phyloP scores from a whole-genome alignment of 2,888 invertebrate species.

The Serrognathus titanus region DNA sequence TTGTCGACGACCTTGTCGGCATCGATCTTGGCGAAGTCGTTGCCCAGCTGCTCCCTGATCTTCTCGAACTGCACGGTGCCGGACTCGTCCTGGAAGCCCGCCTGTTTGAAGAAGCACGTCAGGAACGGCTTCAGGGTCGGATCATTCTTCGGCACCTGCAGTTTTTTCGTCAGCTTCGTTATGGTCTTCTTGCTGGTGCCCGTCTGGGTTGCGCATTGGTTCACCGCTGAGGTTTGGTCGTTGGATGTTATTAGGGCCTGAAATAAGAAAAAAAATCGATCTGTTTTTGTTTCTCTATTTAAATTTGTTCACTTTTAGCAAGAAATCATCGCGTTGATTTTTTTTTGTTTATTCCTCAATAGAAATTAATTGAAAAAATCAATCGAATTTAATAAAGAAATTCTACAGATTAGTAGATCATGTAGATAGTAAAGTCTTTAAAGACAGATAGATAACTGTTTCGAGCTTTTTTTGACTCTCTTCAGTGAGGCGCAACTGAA shows the following conservation, averaged over 20 bases:
- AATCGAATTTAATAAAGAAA: too few relatives aligned
- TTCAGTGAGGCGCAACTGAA: too few relatives aligned
- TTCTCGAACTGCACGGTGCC: conserved; percentile 12
- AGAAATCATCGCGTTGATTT: too few relatives aligned
- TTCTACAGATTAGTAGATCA: too few relatives aligned
- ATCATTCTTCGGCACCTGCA: conserved; percentile 12
- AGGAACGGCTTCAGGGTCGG: conserved; percentile 8
- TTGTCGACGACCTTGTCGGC: conserved; percentile 6
- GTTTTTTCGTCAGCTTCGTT: conserved; percentile 8
- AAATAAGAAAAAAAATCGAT: not conserved
- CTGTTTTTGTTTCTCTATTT: too few relatives aligned
- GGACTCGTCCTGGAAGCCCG: conserved; percentile 8
- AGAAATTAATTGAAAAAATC: too few relatives aligned
- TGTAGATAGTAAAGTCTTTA: too few relatives aligned
- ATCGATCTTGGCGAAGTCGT: conserved; percentile 9
- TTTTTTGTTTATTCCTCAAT: too few relatives aligned
- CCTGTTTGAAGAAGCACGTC: conserved; percentile 12
- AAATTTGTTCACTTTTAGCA: too few relatives aligned
- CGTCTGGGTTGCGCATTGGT: conserved; percentile 9
- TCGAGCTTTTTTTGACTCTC: too few relatives aligned
- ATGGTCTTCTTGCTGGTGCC: conserved; percentile 7
- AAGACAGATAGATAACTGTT: too few relatives aligned
- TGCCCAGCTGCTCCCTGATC: conserved; percentile 11
- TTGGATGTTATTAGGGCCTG: conserved; percentile 10
- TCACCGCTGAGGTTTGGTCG: conserved; percentile 8